Evolutionary conservation across 2,888 invertebrate genomes (phyloP).

Genomic region (Ormyrus pomaceus): DNA sequence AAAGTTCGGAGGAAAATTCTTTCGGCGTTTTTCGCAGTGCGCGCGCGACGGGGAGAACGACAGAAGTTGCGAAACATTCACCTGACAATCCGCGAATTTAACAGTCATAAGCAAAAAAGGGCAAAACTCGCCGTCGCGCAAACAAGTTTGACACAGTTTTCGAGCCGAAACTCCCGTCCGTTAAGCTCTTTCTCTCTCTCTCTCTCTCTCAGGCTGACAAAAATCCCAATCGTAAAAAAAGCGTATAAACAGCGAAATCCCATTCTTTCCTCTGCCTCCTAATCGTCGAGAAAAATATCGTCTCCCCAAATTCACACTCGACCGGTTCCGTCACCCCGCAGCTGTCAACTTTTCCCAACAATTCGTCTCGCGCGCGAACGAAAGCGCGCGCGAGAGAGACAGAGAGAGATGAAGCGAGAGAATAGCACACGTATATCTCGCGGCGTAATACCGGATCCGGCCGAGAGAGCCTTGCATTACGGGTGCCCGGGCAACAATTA

Average conservation of each 20-base stretch:
- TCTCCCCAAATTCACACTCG: conserved; percentile 11
- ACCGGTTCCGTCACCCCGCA: conserved; percentile 34
- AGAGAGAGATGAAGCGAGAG: too few relatives aligned
- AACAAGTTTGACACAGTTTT: too few relatives aligned
- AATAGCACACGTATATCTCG: too few relatives aligned
- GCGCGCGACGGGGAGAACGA: not conserved
- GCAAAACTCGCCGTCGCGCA: not conserved
- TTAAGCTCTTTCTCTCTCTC: too few relatives aligned
- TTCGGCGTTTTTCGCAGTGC: too few relatives aligned
- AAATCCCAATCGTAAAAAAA: too few relatives aligned
- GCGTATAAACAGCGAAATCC: too few relatives aligned
- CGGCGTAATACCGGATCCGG: too few relatives aligned
- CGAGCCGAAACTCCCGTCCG: too few relatives aligned
- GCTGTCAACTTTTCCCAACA: conserved; percentile 33
- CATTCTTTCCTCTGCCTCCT: not conserved
- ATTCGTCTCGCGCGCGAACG: conserved; percentile 6
- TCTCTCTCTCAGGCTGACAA: too few relatives aligned
- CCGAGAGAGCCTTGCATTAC: not conserved
- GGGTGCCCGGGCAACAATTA: conserved; percentile 16
- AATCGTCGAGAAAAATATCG: conserved; percentile 3
- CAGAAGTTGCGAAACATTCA: not conserved
- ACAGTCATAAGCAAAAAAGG: not conserved
- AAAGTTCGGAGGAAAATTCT: too few relatives aligned
- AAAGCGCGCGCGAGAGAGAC: not conserved
- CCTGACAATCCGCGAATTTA: not conserved